Base-by-base conservation (phyloP, 2,113 vertebrate species). In the Nothoprocta pentlandii region DNA sequence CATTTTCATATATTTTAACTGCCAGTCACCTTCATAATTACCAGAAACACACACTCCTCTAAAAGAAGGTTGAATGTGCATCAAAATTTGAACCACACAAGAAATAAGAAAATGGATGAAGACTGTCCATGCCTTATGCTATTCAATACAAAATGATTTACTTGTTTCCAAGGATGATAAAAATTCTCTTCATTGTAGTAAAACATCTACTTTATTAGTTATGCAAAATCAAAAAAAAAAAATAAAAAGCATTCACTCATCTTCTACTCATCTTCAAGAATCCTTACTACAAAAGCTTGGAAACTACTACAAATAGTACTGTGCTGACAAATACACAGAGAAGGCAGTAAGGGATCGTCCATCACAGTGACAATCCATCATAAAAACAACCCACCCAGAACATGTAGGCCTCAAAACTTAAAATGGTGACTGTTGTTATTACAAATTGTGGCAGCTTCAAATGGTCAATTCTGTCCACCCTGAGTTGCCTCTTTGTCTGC, bases 361-460 rank as follows among this genome's bases (percentile, higher is more conserved):
- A 94, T 95, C 88, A 96, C 77, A 49, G 25, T 95, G 90, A 94
- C 69, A 92, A 90, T 87, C 80, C 83, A 89, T 94, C 90, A 90
- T 78, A 93, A 79, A 95, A 97, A 93, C 32, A 96, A 93, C 59
- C 90, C 90, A 94, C 47, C 80, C 88, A 92, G 92, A 91, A 95
- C 85, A 86, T 2, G 30, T 4, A 92, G 85, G 70, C 88, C 90
- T 93, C 61, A 88, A 83, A 95, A 81, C 80, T 62, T 84, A 28
- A 90, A 88, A 87, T 73, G 53, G 47, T 88, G 39, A 62, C 34
- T 79, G 66, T 46, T 80, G 68, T 14, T 25, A 54, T 61, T 77
- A 86, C 15, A 90, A 92, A 91, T 56, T 80, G n/a, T 19, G 39
- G 58, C 68, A 87, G 53, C 26, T 69, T 44, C 21, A 41, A 92